Evolutionary conservation across 2,113 vertebrate species (phyloP).

Genomic region (Australoheros scitulus): DNA sequence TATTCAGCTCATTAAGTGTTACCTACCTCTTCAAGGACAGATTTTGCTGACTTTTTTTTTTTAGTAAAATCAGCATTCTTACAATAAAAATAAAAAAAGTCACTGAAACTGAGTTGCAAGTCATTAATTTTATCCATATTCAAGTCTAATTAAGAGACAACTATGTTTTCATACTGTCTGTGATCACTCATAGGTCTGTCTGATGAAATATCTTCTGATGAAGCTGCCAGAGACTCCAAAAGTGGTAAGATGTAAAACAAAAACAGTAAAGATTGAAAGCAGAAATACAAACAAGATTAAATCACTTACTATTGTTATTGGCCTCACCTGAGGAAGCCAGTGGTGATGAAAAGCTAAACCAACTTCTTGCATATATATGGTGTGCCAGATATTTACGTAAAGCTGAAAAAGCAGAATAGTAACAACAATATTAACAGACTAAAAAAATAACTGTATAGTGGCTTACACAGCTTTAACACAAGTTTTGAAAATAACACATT

Average conservation of each 20-base stretch:
- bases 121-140: not conserved
- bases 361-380: conserved; percentile 2
- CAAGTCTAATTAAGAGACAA: too few species aligned
- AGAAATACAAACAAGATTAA: not conserved
- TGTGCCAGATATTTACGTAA: not conserved
- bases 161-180: not conserved
- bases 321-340: conserved; percentile 4
- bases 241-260: conserved; percentile 10
- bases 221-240: not conserved
- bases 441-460: not conserved
- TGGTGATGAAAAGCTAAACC: conserved; percentile 9
- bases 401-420: not conserved
- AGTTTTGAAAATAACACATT: not conserved
- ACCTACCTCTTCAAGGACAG: not conserved
- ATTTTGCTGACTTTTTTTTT: not conserved
- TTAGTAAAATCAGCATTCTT: not conserved
- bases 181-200: conserved; percentile 3
- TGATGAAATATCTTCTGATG: not conserved
- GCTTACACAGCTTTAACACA: not conserved
- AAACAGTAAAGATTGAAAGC: not conserved
- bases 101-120: not conserved
- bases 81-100: not conserved
- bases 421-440: not conserved
- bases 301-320: conserved; percentile 31
- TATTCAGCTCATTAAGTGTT: not conserved